Evolutionary conservation across 2,888 invertebrate species (phyloP).

Genomic region (Conus canariensis): DNA sequence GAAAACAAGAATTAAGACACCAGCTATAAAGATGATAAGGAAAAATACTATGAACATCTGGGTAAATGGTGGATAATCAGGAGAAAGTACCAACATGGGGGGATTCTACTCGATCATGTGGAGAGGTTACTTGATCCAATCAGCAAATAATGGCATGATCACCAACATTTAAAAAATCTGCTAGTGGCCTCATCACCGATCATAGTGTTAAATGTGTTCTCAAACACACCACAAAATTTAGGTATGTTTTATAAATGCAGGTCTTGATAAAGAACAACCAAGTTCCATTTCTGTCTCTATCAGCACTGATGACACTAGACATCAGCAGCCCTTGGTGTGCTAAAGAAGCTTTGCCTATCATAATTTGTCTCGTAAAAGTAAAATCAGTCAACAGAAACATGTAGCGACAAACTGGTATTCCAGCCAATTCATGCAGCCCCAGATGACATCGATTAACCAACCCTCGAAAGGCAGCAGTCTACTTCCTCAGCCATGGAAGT

Average conservation of each 20-base stretch:
- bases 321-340: not conserved
- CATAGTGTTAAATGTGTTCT: not conserved
- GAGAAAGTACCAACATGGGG: no score
- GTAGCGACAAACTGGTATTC: not conserved
- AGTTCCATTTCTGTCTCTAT: no score
- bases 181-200: not conserved
- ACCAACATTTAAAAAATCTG: not conserved
- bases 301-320: not conserved
- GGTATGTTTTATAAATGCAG: not conserved
- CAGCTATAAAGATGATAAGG: no score
- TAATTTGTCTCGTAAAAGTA: not conserved
- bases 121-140: no score
- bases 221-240: no score
- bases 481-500: slow-evolving; percentile 71
- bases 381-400: not conserved
- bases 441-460: not conserved
- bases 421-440: not conserved
- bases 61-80: no score
- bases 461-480: not conserved
- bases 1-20: no score
- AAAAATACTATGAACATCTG: no score
- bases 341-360: no score
- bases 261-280: not conserved
- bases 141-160: no score
- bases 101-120: no score